Percentiles rank a stretch among this genome's conserved stretches.
Evolutionary conservation across 2,797 vertebrate species (phyloP).

Genomic region (Galago senegalensis): DNA sequence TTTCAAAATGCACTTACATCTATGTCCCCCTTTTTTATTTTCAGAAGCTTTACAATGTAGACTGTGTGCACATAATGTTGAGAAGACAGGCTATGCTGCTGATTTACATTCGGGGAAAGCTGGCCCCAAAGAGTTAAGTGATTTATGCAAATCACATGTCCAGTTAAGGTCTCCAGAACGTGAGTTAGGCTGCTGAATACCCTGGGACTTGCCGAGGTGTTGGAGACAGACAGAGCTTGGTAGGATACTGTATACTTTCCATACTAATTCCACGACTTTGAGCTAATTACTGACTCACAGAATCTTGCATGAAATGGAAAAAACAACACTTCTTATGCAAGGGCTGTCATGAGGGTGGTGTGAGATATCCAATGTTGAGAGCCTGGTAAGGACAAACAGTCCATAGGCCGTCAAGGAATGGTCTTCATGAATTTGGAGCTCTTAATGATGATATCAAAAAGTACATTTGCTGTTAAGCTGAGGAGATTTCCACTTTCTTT

Average conservation of each 20-base stretch:
- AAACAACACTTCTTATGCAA: not conserved
- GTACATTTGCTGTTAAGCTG: too few species aligned
- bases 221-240: not conserved
- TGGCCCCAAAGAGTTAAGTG: not conserved
- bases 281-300: not conserved
- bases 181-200: not conserved
- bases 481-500: not conserved
- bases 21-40: not conserved
- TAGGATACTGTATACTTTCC: not conserved
- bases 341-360: fast-evolving
- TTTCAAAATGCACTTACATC: not conserved
- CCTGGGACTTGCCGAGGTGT: fast-evolving
- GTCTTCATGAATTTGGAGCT: not conserved
- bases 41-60: not conserved
- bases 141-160: not conserved
- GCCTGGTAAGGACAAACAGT: not conserved
- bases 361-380: not conserved
- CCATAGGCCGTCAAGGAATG: fast-evolving
- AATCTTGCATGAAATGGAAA: not conserved
- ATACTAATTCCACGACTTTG: not conserved
- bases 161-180: not conserved
- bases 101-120: not conserved
- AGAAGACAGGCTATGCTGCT: not conserved
- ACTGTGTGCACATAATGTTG: not conserved
- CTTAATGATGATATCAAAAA: not conserved